phyloP scores from a whole-genome alignment of 2,888 invertebrate species.

The Ethmia dodecea region DNA sequence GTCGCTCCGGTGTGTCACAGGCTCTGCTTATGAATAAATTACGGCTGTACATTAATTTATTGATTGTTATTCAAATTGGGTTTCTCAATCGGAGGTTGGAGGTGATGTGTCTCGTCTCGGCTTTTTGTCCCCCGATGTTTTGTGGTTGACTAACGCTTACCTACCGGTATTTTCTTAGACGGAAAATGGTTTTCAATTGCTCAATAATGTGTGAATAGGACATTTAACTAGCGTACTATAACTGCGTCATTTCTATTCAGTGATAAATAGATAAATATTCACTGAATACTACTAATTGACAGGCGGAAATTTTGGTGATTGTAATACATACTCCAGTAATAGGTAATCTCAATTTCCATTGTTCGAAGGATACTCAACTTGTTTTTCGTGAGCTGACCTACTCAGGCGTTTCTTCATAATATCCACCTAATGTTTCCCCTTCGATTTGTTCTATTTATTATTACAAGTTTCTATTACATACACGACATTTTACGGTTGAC shows the following conservation, averaged over 20 bases:
- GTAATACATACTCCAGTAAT: no score
- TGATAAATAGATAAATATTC: no score
- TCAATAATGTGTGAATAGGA: slow-evolving; percentile 34
- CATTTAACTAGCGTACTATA: slow-evolving; percentile 27
- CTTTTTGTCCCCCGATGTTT: slow-evolving; percentile 54
- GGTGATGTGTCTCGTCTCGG: slow-evolving; percentile 61
- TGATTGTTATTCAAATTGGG: slow-evolving; percentile 77
- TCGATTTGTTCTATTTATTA: no score
- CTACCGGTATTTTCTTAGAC: slow-evolving; percentile 39
- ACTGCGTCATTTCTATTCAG: slow-evolving; percentile 39
- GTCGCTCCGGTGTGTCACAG: slow-evolving; percentile 60
- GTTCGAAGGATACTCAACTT: no score
- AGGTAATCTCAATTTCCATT: no score
- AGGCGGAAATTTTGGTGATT: no score
- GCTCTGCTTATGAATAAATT: slow-evolving; percentile 70
- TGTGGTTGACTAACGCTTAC: slow-evolving; percentile 52
- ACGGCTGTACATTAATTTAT: slow-evolving; percentile 73
- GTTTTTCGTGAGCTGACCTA: no score
- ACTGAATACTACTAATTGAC: no score
- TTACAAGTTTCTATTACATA: no score
- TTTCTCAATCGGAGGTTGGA: slow-evolving; percentile 75
- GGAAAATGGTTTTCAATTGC: slow-evolving; percentile 50
- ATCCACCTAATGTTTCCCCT: no score
- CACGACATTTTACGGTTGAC: no score
- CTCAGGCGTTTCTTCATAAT: no score